phyloP scores from a whole-genome alignment of 2,113 vertebrate species.

The Chinchilla lanigera region DNA sequence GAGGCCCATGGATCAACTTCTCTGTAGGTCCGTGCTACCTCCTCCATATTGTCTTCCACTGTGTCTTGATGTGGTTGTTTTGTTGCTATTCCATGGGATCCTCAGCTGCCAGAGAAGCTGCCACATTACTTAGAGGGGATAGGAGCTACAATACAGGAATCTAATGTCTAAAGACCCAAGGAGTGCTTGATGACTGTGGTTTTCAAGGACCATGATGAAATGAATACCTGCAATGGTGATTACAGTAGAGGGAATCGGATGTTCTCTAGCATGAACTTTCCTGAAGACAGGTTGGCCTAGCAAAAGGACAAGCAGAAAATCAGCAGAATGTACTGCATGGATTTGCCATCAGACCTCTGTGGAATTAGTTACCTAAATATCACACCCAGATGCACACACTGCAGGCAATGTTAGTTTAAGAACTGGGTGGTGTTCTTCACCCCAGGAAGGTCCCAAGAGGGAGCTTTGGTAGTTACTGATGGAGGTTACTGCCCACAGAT shows the following conservation, averaged over 20 bases:
- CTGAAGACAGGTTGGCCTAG: conserved; percentile 92
- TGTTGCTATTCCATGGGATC: background rate
- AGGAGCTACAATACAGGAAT: background rate
- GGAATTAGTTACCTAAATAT: conserved; percentile 78
- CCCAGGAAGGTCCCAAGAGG: background rate
- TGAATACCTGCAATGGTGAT: conserved; percentile 91
- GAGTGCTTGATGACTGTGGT: background rate
- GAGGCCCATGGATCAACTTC: background rate
- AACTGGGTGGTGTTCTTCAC: background rate
- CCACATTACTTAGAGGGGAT: background rate
- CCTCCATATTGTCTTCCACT: background rate
- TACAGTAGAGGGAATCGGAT: conserved; percentile 88
- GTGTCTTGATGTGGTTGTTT: background rate
- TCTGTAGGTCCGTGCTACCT: background rate
- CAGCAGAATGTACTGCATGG: conserved; percentile 52
- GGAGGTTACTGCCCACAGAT: background rate
- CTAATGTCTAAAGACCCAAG: background rate
- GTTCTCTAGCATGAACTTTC: conserved; percentile 93
- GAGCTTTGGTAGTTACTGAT: background rate
- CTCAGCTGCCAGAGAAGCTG: background rate
- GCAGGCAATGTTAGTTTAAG: conserved; percentile 50
- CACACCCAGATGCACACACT: conserved; percentile 59
- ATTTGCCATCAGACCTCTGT: background rate
- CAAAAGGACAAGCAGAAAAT: conserved; percentile 84
- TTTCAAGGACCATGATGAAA: conserved; percentile 49